phyloP scores from a whole-genome alignment of 2,113 vertebrate species.

The Bostrychus sinensis region DNA sequence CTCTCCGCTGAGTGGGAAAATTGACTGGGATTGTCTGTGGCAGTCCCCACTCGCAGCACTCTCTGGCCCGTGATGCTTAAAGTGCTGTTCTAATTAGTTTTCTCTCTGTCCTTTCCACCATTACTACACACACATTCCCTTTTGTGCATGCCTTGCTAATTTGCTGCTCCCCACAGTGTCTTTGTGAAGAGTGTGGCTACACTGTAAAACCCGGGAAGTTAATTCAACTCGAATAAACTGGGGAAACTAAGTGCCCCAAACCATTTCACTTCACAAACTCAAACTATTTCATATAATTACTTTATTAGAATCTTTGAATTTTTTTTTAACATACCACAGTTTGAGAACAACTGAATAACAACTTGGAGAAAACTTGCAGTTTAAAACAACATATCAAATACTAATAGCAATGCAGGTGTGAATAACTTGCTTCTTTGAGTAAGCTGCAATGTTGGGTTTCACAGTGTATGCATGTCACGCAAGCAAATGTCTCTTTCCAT shows the following conservation, averaged over 20 bases:
- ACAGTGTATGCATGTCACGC: slow-evolving; percentile 43
- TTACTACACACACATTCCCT: slow-evolving; percentile 26
- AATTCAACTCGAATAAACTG: not conserved
- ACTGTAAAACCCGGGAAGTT: slow-evolving; percentile 11
- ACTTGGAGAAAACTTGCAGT: too few relatives aligned
- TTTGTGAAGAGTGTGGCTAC: slow-evolving; percentile 27
- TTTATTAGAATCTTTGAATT: too few relatives aligned
- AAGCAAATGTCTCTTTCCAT: slow-evolving; percentile 34
- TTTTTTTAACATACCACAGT: too few relatives aligned
- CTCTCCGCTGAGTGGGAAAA: slow-evolving; percentile 73
- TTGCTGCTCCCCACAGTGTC: slow-evolving; percentile 29
- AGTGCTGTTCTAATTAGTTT: slow-evolving; percentile 78
- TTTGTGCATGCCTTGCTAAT: slow-evolving; percentile 45
- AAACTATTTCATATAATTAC: too few relatives aligned
- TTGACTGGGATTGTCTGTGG: slow-evolving; percentile 77
- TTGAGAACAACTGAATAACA: too few relatives aligned
- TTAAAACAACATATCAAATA: too few relatives aligned
- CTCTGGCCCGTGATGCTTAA: slow-evolving; percentile 72
- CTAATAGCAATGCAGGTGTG: too few relatives aligned
- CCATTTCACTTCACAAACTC: too few relatives aligned
- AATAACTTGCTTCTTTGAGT: slow-evolving; percentile 26
- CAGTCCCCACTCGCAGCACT: slow-evolving; percentile 68
- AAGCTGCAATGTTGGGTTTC: slow-evolving; percentile 21
- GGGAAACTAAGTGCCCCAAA: too few relatives aligned
- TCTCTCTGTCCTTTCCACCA: slow-evolving; percentile 42